Base-by-base conservation (phyloP, 2,888 invertebrate genomes). In the Leptinotarsa tumamoca region DNA sequence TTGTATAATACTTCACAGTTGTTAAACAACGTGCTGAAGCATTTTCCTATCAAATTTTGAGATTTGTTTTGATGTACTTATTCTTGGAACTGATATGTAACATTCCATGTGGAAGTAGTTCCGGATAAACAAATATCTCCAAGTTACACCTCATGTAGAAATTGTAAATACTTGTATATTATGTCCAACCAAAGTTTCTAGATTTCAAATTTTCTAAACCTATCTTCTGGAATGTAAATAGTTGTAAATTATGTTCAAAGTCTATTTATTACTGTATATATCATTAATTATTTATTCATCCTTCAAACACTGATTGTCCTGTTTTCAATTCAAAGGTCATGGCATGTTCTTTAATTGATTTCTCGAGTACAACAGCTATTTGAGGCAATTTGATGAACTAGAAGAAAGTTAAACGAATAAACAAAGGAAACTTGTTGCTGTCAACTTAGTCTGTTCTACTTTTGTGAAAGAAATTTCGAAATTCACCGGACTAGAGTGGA, bases 101-200 rank as follows among this genome's bases (percentile, higher is more conserved):
- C 63, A 63, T 63, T 63, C 63, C 63, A 63, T 63, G 15, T 27
- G 15, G 10, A 27, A 63, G 13, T 14, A 23, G 23, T 61, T n/a
- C n/a, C 15, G 33, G n/a, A n/a, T 43, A 63, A n/a, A 63, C 43
- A 43, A 63, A 33, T 54, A 61, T 63, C 63, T 33, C 15, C 5
- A 18, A 63, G 43, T 5, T 23, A 14, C 13, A 15, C 18, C 3
- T 21, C 15, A 43, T 78, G 76, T 80, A 78, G 71, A 78, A 79
- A 76, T 74, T 78, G 79, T 80, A 79, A 58, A 78, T 79, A 80
- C 49, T 78, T 76, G 61, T 78, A 79, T 80, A 80, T 79, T 85
- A 85, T 84, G 83, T 83, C 82, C 83, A 84, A 85, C 85, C 86
- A 86, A 86, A 86, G 85, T 84, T 84, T 82, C 81, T 84, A 85